Percentiles rank a stretch among this genome's conserved stretches.
These are phyloP conservation scores for Danio aesculapii DNA, from an alignment of 2,797 vertebrate genomes.

Conservation along the genomic window DNA sequence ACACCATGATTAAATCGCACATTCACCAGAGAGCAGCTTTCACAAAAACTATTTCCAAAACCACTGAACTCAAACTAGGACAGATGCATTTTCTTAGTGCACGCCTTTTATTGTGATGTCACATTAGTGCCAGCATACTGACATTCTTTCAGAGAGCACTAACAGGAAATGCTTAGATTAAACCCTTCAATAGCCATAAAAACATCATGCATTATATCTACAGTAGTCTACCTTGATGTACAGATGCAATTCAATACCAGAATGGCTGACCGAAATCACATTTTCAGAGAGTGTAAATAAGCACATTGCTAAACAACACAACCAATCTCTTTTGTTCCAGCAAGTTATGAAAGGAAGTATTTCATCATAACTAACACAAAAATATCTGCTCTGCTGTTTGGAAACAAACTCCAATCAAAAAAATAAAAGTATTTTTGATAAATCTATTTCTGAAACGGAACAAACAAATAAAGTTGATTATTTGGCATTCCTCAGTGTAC, in stretches of 20 bases:
- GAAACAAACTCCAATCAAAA: slow-evolving; percentile 8
- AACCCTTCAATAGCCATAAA: background rate
- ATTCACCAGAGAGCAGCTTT: background rate
- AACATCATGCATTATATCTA: slow-evolving; percentile 1
- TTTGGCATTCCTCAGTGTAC: slow-evolving; percentile 15
- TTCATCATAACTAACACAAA: background rate
- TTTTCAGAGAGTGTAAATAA: slow-evolving; percentile 1
- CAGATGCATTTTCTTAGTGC: background rate
- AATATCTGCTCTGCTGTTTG: background rate
- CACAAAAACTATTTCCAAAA: background rate
- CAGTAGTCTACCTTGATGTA: background rate
- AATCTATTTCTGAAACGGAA: background rate
- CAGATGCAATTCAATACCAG: background rate
- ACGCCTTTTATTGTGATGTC: background rate
- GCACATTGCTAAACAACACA: slow-evolving; percentile 1
- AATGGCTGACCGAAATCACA: background rate
- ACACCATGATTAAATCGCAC: slow-evolving; percentile 20
- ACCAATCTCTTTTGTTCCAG: background rate
- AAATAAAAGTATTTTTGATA: background rate
- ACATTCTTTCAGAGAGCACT: slow-evolving; percentile 3
- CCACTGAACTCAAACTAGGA: background rate
- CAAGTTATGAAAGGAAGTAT: slow-evolving; percentile 12
- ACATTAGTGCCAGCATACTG: slow-evolving; percentile 1
- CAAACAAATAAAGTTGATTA: background rate
- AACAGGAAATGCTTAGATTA: slow-evolving; percentile 7